Base-by-base conservation (phyloP, 1,140 invertebrate genomes). In the Drosophila mauritiana region DNA sequence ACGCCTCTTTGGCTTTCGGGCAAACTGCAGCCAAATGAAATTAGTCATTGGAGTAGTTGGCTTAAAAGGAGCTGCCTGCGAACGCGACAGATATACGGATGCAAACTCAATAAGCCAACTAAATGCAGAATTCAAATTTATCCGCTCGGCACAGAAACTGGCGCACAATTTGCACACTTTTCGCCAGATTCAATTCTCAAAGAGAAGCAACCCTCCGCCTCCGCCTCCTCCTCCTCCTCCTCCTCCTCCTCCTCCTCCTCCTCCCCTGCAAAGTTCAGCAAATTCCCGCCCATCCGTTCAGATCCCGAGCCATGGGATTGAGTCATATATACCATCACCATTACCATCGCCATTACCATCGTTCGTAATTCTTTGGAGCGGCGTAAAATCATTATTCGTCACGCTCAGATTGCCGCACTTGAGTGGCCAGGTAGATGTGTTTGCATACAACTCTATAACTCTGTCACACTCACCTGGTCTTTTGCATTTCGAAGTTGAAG, bases 341-440 rank as follows among this genome's bases (percentile, higher is more conserved):
- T 12, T 17, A 8, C 13, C 56, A 34, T 11, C n/a, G 3, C 27
- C 27, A 31, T 31, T 8, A 2, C 31, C 15, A 4, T 2, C 45
- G 11, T 37, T 11, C 51, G n/a, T 15, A 53, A 46, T 34, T 67
- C 65, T 39, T 39, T 12, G 49, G n/a, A 68, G 67, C 52, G 51
- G 68, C 57, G 68, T 70, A 57, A 57, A 72, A 72, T 72, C 68
- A 72, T 72, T 72, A 72, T 72, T 72, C 68, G 68, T 72, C 68
- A 72, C 65, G 68, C 68, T 57, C 64, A 49, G 43, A 46, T 70
- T 55, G 64, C 36, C 40, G 36, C 45, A 42, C 67, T 34, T 69
- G 49, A 56, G 46, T 48, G 62, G 22, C 17, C 49, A 46, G 49
- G 40, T 54, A 54, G 43, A 70, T 64, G 51, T 70, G 67, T 40